Conservation (phyloP, 2,888 invertebrate genomes). For the Acanthococcus lagerstroemiae region DNA sequence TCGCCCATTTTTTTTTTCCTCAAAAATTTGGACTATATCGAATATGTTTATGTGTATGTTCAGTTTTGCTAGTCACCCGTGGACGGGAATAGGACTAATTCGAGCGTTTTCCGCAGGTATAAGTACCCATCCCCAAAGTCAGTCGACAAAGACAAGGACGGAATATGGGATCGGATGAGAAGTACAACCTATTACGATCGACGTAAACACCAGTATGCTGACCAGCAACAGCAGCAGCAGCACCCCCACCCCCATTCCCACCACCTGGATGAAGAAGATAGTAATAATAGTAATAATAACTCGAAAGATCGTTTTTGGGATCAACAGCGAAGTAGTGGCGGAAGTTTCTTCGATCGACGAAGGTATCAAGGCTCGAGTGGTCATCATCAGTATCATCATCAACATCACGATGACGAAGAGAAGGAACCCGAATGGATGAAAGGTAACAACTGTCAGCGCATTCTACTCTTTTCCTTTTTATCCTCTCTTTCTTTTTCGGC, state of each 20-base stretch:
- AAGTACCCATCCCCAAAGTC: conserved; percentile 7
- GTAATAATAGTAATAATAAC: neutral
- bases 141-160: conserved; percentile 3
- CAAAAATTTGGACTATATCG: neutral
- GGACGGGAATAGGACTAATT: neutral
- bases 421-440: conserved; percentile 35
- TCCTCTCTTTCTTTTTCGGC: no score
- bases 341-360: conserved; percentile 10
- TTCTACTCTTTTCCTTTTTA: no score
- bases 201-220: conserved; percentile 3
- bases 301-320: conserved; percentile 1
- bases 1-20: neutral
- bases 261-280: neutral
- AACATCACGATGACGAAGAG: conserved; percentile 20
- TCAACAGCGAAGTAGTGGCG: neutral
- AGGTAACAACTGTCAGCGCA: no score
- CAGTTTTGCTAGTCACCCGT: no score
- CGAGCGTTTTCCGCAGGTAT: neutral
- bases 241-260: no score
- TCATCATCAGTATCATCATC: neutral
- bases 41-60: no score
- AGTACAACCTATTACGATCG: neutral
- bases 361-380: no score
- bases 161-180: neutral
- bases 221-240: no score